These are phyloP conservation scores for Coptotermes formosanus DNA, from an alignment of 1,140 invertebrate species.

Conservation along the genomic window DNA sequence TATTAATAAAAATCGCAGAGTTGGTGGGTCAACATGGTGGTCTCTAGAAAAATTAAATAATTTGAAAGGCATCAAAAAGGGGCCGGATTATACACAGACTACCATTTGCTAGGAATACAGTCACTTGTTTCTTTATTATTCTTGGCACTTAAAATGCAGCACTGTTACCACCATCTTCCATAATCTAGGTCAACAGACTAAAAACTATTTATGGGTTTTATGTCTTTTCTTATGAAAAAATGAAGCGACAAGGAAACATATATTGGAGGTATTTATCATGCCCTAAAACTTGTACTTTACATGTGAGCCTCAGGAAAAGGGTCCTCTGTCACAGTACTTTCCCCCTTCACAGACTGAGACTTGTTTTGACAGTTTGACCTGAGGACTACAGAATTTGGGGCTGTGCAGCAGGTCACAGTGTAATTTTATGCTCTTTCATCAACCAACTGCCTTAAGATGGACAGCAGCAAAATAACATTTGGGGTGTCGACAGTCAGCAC, in stretches of 20 bases:
- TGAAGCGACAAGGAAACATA: slow-evolving; percentile 18
- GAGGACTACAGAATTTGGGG: background rate
- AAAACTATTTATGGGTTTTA: slow-evolving; percentile 18
- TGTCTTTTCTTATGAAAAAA: background rate
- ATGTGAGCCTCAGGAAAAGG: background rate
- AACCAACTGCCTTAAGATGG: background rate
- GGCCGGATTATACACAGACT: slow-evolving; percentile 25
- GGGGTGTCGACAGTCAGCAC: background rate
- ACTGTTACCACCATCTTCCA: slow-evolving; percentile 26
- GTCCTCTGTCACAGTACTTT: background rate
- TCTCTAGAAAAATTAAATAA: slow-evolving; percentile 30
- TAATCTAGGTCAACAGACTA: slow-evolving; percentile 2
- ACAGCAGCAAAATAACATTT: background rate
- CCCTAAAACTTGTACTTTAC: slow-evolving; percentile 26
- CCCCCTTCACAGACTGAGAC: background rate
- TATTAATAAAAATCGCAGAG: slow-evolving; percentile 28
- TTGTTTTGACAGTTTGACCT: background rate
- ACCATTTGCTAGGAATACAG: slow-evolving; percentile 24
- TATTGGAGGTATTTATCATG: slow-evolving; percentile 23
- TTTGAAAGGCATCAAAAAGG: slow-evolving; percentile 33
- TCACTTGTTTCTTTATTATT: slow-evolving; percentile 24
- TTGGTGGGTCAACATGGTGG: slow-evolving; percentile 24
- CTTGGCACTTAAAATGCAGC: slow-evolving; percentile 27
- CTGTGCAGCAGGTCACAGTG: background rate
- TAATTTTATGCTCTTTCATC: background rate